Conservation (phyloP, 2,888 invertebrate genomes). For the Sminthurides aquaticus region DNA sequence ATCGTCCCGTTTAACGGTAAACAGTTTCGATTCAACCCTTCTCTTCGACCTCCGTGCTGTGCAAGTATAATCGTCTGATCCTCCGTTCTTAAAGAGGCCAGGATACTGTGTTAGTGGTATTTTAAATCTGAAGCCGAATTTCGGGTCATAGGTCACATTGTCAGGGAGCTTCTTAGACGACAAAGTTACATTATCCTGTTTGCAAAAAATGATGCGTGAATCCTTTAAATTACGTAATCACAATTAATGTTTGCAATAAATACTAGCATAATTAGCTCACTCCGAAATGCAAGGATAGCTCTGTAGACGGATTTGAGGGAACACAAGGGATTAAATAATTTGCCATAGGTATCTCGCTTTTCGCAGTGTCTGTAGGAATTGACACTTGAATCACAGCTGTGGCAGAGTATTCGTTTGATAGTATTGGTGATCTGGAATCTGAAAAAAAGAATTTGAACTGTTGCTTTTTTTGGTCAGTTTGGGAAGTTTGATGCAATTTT, state of each 20-base stretch:
- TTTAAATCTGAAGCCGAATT: not conserved
- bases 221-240: too few relatives aligned
- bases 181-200: not conserved
- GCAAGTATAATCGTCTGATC: not conserved
- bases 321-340: not conserved
- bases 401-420: not conserved
- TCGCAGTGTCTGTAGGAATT: not conserved
- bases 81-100: not conserved
- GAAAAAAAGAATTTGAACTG: too few relatives aligned
- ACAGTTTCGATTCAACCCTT: not conserved
- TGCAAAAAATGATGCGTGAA: too few relatives aligned
- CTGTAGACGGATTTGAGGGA: not conserved
- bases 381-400: not conserved
- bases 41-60: not conserved
- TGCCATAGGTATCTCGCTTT: not conserved
- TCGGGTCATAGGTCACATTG: not conserved
- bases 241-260: too few relatives aligned
- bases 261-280: too few relatives aligned
- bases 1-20: too few relatives aligned
- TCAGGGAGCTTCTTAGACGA: not conserved
- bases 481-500: too few relatives aligned
- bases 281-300: too few relatives aligned
- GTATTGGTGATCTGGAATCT: not conserved
- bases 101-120: not conserved
- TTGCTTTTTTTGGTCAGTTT: too few relatives aligned